A percentile compares a stretch with the other conserved stretches of the same genome.
Evolutionary conservation across 1,140 invertebrate genomes (phyloP).

Genomic region (Rhopalosiphum padi): DNA sequence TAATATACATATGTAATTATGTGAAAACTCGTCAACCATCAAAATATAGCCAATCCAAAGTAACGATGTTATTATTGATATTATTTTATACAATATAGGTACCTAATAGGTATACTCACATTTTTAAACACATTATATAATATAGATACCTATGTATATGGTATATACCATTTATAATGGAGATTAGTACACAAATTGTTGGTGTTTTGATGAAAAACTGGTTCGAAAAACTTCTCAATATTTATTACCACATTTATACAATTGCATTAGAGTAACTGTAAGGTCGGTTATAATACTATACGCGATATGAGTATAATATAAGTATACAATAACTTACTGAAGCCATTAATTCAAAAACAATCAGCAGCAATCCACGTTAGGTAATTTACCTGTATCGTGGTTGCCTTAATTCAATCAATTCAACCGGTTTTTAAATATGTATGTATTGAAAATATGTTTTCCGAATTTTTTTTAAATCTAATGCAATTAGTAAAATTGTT

Average conservation of each 20-base stretch:
- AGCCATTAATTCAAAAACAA: constrained; percentile 2
- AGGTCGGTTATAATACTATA: neutral
- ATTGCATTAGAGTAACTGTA: neutral
- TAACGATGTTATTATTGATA: neutral
- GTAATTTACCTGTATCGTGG: neutral
- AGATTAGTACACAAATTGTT: neutral
- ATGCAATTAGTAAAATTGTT: neutral
- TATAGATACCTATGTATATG: neutral
- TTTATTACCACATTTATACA: constrained; percentile 21
- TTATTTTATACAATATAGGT: neutral
- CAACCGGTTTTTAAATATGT: neutral
- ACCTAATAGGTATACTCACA: neutral
- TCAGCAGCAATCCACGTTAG: neutral
- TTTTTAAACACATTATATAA: neutral
- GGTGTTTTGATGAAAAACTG: neutral
- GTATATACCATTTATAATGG: neutral
- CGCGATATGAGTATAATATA: neutral
- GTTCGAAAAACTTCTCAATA: neutral
- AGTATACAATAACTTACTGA: neutral
- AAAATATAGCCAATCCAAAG: neutral
- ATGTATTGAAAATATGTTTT: neutral
- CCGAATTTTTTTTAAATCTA: neutral
- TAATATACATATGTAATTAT: neutral
- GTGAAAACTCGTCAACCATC: neutral
- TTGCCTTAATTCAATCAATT: neutral